Conservation (phyloP, 2,113 vertebrate species). For the Mus musculus region GRCm39 chr12:23723501-23724000, state of each 20-base stretch:
- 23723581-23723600: background rate
- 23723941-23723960: background rate
- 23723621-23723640: background rate
- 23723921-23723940: no score
- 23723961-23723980: rapidly evolving
- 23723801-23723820: background rate
- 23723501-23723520: background rate
- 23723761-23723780: background rate
- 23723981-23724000: background rate
- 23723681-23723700: rapidly evolving
- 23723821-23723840: background rate
- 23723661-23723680: background rate
- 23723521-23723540: background rate
- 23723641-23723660: background rate
- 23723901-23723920: background rate
- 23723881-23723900: background rate
- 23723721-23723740: rapidly evolving
- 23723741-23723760: background rate
- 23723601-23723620: background rate
- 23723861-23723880: background rate
- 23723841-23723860: background rate
- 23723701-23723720: no score
- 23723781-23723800: background rate
- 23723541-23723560: rapidly evolving
- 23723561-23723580: background rate